A percentile compares a stretch with the other conserved stretches of the same genome.
Conservation (phyloP, 2,888 invertebrate genomes). For the Crematogaster levior region DNA sequence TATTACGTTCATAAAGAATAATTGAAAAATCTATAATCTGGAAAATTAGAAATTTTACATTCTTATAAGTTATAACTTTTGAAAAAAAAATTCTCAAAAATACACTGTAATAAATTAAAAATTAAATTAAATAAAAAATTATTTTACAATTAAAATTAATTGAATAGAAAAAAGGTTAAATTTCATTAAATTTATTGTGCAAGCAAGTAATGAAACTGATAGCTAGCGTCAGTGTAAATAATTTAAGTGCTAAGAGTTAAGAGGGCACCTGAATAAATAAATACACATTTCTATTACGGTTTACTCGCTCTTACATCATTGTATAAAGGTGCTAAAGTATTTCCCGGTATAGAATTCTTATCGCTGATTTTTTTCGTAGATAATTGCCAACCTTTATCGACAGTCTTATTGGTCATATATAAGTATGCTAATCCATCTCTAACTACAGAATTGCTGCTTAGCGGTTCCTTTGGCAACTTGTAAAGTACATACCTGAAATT, state of each 20-base stretch:
- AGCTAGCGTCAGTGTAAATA: not conserved
- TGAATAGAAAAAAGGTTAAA: not conserved
- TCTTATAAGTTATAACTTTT: not conserved
- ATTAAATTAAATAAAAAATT: not conserved
- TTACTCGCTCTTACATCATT: slow-evolving; percentile 78
- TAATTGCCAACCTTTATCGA: slow-evolving; percentile 89
- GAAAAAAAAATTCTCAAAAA: not conserved
- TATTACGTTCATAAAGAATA: slow-evolving; percentile 28
- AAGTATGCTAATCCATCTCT: slow-evolving; percentile 90
- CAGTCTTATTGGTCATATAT: slow-evolving; percentile 89
- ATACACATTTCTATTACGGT: not conserved
- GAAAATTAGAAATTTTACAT: not conserved
- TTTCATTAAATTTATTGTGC: not conserved
- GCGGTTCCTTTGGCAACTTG: slow-evolving; percentile 90
- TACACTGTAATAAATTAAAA: not conserved
- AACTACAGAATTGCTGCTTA: slow-evolving; percentile 87
- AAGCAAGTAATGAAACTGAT: not conserved
- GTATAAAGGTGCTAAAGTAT: slow-evolving; percentile 88
- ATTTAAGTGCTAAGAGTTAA: slow-evolving; percentile 6
- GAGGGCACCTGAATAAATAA: not conserved
- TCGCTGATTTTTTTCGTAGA: slow-evolving; percentile 89
- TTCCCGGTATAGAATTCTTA: slow-evolving; percentile 89
- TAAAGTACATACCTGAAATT: slow-evolving; percentile 92
- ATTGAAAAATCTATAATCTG: not conserved
- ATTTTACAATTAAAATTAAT: not conserved